Percentiles rank a stretch among this genome's conserved stretches.
Evolutionary conservation across 2,888 invertebrate genomes (phyloP).

Genomic region (Aelia acuminata): DNA sequence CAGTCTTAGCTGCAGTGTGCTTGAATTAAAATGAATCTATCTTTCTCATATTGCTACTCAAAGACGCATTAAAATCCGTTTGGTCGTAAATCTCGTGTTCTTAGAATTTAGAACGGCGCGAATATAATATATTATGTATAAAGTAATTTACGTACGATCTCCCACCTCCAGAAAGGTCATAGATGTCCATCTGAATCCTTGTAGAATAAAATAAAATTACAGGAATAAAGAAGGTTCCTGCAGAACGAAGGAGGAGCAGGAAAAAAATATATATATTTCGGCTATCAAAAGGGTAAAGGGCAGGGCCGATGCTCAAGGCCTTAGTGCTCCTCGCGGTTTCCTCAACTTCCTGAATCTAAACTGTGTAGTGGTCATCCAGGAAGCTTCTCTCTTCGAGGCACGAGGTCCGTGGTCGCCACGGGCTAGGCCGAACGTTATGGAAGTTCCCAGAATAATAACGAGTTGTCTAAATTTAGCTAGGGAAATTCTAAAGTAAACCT

Average conservation of each 20-base stretch:
- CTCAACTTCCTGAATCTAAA: neutral
- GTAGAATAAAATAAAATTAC: constrained; percentile 19
- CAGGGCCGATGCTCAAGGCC: constrained; percentile 35
- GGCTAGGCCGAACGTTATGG: neutral
- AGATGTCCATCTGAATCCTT: constrained; percentile 34
- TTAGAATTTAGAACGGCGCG: neutral
- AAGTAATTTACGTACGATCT: neutral
- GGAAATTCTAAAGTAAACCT: no score
- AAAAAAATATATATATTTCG: constrained; percentile 25
- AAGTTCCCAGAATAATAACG: neutral
- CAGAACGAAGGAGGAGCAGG: constrained; percentile 25
- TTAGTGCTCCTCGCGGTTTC: constrained; percentile 3
- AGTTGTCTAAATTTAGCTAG: no score
- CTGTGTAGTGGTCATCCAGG: constrained; percentile 12
- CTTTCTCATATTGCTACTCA: neutral
- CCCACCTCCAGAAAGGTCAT: neutral
- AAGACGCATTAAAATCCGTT: neutral
- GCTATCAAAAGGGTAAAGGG: constrained; percentile 41
- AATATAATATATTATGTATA: neutral
- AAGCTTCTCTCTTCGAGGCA: neutral
- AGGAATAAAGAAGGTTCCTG: neutral
- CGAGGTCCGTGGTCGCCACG: neutral
- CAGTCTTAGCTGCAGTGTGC: neutral
- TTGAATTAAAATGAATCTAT: neutral
- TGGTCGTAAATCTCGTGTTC: neutral